Evolutionary conservation across 2,888 invertebrate genomes (phyloP).

Genomic region (Parascotia fuliginaria): DNA sequence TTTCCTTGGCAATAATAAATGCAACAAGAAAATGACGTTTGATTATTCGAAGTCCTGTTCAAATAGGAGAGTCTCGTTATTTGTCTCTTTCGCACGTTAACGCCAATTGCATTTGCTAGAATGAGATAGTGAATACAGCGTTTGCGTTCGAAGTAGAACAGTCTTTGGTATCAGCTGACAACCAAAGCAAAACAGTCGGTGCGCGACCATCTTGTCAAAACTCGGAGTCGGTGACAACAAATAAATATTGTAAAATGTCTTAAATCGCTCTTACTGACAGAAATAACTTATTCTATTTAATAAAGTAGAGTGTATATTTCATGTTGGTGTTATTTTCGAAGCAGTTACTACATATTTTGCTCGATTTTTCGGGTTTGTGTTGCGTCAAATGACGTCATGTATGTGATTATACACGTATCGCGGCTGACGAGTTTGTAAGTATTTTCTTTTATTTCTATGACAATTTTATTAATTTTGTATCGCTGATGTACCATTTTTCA

Average conservation of each 20-base stretch:
- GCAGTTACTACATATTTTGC: slow-evolving; percentile 77
- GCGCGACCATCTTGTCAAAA: slow-evolving; percentile 87
- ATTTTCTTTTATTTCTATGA: slow-evolving; percentile 81
- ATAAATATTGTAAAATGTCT: slow-evolving; percentile 84
- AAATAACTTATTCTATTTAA: slow-evolving; percentile 73
- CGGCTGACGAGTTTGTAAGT: slow-evolving; percentile 83
- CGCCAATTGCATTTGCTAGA: slow-evolving; percentile 33
- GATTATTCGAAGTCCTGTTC: slow-evolving; percentile 66
- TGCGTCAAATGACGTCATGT: slow-evolving; percentile 87
- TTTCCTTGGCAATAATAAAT: slow-evolving; percentile 74
- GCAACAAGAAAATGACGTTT: slow-evolving; percentile 80
- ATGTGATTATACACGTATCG: slow-evolving; percentile 85
- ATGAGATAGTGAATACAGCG: slow-evolving; percentile 48
- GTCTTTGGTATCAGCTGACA: slow-evolving; percentile 85
- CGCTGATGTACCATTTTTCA: slow-evolving; percentile 58
- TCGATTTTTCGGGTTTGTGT: slow-evolving; percentile 83
- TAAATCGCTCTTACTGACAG: slow-evolving; percentile 80
- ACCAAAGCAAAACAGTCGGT: slow-evolving; percentile 87
- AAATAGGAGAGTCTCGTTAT: slow-evolving; percentile 56
- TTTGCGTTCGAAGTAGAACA: slow-evolving; percentile 68
- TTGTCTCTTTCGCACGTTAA: slow-evolving; percentile 53
- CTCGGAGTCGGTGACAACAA: slow-evolving; percentile 83
- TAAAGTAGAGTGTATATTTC: slow-evolving; percentile 76
- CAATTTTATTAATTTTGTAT: slow-evolving; percentile 65
- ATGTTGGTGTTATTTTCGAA: slow-evolving; percentile 73